Evolutionary conservation across 2,888 invertebrate species (phyloP).

Genomic region (Sussaba pulchella): DNA sequence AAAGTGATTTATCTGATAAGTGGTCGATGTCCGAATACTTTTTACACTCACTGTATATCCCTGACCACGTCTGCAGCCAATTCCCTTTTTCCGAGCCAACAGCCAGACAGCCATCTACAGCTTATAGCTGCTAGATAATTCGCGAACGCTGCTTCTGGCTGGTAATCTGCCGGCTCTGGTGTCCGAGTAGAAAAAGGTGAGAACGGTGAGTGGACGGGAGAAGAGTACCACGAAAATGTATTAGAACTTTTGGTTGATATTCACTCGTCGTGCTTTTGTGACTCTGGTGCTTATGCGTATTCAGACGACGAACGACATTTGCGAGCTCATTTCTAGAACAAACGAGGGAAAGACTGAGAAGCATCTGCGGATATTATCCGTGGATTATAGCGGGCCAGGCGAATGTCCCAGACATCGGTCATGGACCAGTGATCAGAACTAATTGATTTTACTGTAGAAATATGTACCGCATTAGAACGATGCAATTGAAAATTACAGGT

Average conservation of each 20-base stretch:
- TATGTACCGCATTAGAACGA: too few relatives aligned
- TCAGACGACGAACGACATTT: conserved; percentile 47
- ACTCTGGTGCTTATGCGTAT: conserved; percentile 9
- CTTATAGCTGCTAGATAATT: conserved; percentile 5
- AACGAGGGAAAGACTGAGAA: conserved; percentile 43
- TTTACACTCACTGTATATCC: conserved; percentile 14
- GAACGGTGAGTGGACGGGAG: conserved; percentile 6
- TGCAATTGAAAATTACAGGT: too few relatives aligned
- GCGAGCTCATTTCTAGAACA: conserved; percentile 37
- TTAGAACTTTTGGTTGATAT: conserved; percentile 64
- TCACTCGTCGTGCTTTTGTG: conserved; percentile 40
- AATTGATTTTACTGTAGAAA: too few relatives aligned
- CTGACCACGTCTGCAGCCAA: conserved; percentile 7
- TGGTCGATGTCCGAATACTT: too few relatives aligned
- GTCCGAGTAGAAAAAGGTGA: conserved; percentile 34
- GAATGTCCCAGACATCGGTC: background rate
- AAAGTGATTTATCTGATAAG: too few relatives aligned
- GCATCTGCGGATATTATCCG: conserved; percentile 62
- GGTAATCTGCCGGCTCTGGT: background rate
- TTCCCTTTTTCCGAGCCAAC: conserved; percentile 4
- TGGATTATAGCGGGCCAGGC: conserved; percentile 47
- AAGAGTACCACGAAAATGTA: conserved; percentile 60
- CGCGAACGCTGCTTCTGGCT: background rate
- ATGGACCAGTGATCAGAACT: conserved; percentile 3
- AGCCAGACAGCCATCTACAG: conserved; percentile 8